These are phyloP conservation scores for Agapornis roseicollis DNA, from an alignment of 2,113 vertebrate species.

Conservation along the genomic window DNA sequence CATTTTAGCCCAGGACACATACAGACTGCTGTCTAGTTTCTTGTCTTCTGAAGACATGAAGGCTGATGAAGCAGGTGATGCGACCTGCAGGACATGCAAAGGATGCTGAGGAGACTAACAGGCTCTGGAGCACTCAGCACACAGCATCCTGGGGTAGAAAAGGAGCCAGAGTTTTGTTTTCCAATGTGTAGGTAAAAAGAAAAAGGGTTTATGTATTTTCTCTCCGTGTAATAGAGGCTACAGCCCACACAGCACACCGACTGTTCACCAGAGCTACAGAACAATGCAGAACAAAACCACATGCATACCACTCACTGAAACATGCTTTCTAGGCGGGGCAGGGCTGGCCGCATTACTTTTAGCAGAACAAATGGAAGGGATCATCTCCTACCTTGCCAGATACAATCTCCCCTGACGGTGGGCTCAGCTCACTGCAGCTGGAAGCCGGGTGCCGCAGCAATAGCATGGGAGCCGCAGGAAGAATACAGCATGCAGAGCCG, in stretches of 20 bases:
- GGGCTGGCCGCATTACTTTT: not conserved
- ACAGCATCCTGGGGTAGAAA: not conserved
- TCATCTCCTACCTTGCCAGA: slow-evolving; percentile 38
- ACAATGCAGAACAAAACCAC: not conserved
- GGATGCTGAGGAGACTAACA: not conserved
- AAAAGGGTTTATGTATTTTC: not conserved
- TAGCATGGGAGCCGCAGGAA: not conserved
- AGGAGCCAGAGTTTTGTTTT: not conserved
- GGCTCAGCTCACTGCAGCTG: not conserved
- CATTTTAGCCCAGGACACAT: not conserved
- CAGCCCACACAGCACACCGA: not conserved
- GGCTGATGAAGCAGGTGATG: not conserved
- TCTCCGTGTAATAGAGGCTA: not conserved
- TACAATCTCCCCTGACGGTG: not conserved
- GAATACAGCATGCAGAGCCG: not conserved
- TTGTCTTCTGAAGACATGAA: not conserved
- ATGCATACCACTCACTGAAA: not conserved
- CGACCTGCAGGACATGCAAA: not conserved
- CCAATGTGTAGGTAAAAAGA: not conserved
- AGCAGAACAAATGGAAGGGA: not conserved
- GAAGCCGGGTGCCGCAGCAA: not conserved
- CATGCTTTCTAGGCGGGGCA: not conserved
- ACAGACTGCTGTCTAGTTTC: not conserved
- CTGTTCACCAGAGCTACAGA: not conserved
- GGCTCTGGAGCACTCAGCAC: not conserved